Conservation (phyloP, 1,140 invertebrate species). For the Drosophila elegans region DNA sequence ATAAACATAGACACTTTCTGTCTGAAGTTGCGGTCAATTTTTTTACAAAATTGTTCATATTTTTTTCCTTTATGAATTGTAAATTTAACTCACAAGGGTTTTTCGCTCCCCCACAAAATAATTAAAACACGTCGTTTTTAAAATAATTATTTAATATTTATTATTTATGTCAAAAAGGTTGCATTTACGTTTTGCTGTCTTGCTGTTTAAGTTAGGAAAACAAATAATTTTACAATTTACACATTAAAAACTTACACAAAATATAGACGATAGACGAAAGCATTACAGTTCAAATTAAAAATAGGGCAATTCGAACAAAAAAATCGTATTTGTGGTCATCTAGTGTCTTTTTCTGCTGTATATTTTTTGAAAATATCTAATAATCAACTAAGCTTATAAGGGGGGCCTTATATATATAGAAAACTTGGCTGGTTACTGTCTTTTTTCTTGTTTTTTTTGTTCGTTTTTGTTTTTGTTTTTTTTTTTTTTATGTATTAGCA, state of each 20-base stretch:
- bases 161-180: conserved; percentile 73
- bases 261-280: conserved; percentile 26
- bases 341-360: conserved; percentile 32
- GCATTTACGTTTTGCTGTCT: conserved; percentile 62
- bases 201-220: conserved; percentile 72
- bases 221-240: conserved; percentile 81
- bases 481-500: conserved; percentile 18
- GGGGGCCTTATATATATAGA: conserved; percentile 49
- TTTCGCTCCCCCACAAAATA: too few species aligned
- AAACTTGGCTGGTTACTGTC: conserved; percentile 55
- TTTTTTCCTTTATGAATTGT: too few species aligned
- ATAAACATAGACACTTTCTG: too few species aligned
- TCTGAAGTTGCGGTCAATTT: too few species aligned
- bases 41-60: too few species aligned
- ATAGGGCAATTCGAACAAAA: conserved; percentile 20
- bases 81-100: too few species aligned
- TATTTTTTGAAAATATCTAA: conserved; percentile 59
- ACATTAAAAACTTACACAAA: conserved; percentile 68
- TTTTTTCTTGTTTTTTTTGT: conserved; percentile 11
- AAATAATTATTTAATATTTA: conserved; percentile 77
- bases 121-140: conserved; percentile 39
- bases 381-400: conserved; percentile 20
- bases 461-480: neutral
- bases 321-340: conserved; percentile 13
- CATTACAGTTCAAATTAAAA: conserved; percentile 32